Evolutionary conservation across 92 coral and sea anemone species (phyloP).

Genomic region (Porites lobata): DNA sequence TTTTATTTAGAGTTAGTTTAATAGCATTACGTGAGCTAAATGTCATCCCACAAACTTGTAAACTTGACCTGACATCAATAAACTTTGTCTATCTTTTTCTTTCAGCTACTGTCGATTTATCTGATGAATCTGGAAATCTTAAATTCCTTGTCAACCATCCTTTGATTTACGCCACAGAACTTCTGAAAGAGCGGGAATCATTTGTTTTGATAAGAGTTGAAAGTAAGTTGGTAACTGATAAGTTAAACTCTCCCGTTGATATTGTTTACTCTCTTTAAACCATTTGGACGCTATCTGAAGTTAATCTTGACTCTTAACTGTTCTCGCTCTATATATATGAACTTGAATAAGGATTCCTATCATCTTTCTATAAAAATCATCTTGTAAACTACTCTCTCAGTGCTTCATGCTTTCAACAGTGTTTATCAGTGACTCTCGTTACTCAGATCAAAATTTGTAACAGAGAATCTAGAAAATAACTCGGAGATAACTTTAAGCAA

Average conservation of each 20-base stretch:
- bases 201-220: slow-evolving; percentile 92
- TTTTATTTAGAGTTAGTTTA: too few species aligned
- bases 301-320: too few species aligned
- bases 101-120: slow-evolving; percentile 86
- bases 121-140: slow-evolving; percentile 93
- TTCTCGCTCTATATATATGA: too few species aligned
- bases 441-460: neutral
- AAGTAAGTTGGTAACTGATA: slow-evolving; percentile 75
- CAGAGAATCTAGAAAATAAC: neutral
- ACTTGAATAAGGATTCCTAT: too few species aligned
- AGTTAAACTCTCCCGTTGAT: neutral
- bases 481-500: too few species aligned
- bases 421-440: neutral
- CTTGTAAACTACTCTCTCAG: too few species aligned
- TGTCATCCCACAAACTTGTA: neutral
- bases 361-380: too few species aligned
- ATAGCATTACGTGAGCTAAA: too few species aligned
- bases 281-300: too few species aligned
- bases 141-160: slow-evolving; percentile 89
- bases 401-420: neutral
- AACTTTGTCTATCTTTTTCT: neutral
- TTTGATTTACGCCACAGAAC: slow-evolving; percentile 84
- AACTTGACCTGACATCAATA: neutral
- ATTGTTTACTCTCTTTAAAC: neutral
- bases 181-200: slow-evolving; percentile 88